Evolutionary conservation across 2,888 invertebrate genomes (phyloP), one percentile per base, ranked within the genome.

Genomic region (Siphlonurus alternatus): DNA sequence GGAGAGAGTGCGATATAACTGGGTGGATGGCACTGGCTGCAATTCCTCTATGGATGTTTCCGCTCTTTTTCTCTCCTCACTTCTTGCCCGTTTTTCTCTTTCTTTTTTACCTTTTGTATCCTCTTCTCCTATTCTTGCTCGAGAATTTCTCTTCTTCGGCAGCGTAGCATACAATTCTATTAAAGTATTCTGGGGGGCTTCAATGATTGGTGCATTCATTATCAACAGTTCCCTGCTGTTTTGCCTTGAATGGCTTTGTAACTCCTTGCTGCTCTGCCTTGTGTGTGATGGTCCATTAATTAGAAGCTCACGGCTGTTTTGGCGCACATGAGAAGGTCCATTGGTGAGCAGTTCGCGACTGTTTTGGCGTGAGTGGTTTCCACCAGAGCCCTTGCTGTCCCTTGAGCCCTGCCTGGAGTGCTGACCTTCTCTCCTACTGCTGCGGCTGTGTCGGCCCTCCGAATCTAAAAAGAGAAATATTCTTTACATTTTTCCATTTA

Each of bases 151-250:
- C 76, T 89, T 92, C 75, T 93, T 93, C 1, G 93, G 93, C 25
- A 93, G 75, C 0, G 93, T 93, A 0, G 93, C 93, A 73, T 93
- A 93, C 67, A 93, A 92, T 77, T 93, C 93, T 65, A 93, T 93
- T 68, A 59, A 53, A 15, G 23, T 53, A 2, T 64, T 59, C 7
- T n/a, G 19, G n/a, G 56, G 56, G 5, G 56, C 56, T 20, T n/a
- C 19, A n/a, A 22, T n/a, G 5, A 22, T n/a, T 5, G 56, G 56
- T 38, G 38, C 38, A 15, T 38, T 38, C 15, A 38, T 15, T 5
- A 10, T 38, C 15, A 38, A 38, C 18, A 23, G 53, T 18, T 63
- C 54, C 23, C 59, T 59, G 38, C 38, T 38, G 38, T 38, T 38
- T 38, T 38, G 38, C 15, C 38, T 38, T 15, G 38, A 38, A 38